A percentile compares a stretch with the other conserved stretches of the same genome.
These are phyloP conservation scores for Agapornis roseicollis DNA, from an alignment of 2,113 vertebrate species.

Conservation along the genomic window DNA sequence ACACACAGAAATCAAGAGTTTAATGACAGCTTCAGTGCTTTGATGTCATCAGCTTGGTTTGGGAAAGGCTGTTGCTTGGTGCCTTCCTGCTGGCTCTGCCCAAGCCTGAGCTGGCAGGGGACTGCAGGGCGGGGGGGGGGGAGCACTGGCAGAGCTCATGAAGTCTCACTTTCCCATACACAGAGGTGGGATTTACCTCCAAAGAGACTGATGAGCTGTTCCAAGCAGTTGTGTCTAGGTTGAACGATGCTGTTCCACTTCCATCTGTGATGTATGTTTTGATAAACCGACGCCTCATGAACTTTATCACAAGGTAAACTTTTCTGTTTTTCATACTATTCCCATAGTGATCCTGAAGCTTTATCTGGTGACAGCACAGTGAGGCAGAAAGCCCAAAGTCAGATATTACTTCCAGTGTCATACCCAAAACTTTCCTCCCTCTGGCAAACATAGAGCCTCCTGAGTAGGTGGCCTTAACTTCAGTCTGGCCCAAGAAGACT, in stretches of 20 bases:
- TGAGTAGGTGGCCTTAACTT: background rate
- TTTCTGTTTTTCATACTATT: conserved; percentile 43
- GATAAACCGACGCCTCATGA: conserved; percentile 40
- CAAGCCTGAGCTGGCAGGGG: background rate
- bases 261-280: conserved; percentile 54
- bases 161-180: background rate
- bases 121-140: background rate
- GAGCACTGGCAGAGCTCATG: background rate
- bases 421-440: background rate
- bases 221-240: conserved; percentile 53
- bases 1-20: background rate
- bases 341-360: conserved; percentile 51
- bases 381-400: background rate
- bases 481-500: background rate
- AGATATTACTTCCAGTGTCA: background rate
- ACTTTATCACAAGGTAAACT: conserved; percentile 46
- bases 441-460: background rate
- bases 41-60: background rate
- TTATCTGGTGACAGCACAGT: conserved; percentile 24
- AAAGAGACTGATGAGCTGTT: conserved; percentile 49
- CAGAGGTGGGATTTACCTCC: conserved; percentile 44
- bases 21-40: background rate
- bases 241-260: conserved; percentile 32
- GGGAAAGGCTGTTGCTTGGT: background rate
- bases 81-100: background rate